Base-by-base conservation (phyloP, 2,888 invertebrate genomes). In the Lepidocyrtinus sp. region DNA sequence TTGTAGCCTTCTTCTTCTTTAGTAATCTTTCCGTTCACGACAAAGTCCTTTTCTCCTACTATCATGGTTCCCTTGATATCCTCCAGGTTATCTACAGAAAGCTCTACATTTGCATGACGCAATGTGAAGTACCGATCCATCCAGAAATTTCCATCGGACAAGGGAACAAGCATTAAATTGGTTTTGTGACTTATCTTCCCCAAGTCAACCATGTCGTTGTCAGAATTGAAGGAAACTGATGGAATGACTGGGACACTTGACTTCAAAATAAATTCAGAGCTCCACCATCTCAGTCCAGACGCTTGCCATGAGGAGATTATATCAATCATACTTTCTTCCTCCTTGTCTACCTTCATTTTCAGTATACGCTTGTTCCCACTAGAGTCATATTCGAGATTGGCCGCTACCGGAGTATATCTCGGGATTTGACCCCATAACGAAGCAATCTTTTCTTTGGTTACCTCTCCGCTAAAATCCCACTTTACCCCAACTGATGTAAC, bases 401-500 rank as follows among this genome's bases (percentile, higher is more conserved):
- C 74, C 0, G 64, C 26, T 0, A 64, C 17, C 1, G 70, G 74
- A 9, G 70, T 2, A 46, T 22, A 45, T 2, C 46, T 74, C 9
- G 79, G 79, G n/a, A 63, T 21, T 64, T 80, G 69, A n/a, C 64
- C 70, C 79, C 74, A 80, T 2, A 75, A n/a, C 1, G 70, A 45
- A 25, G 65, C 74, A 3, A 59, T 15, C 25, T 59, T 74, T 15
- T 64, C 55, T 12, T 67, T 24, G 9, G 61, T 7, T 0, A 17
- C 46, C n/a, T 73, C 78, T 5, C 50, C 45, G 19, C 17, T 55
- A 21, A 74, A 74, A 50, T 74, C 74, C 79, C 79, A 80, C 22
- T 74, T 74, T 5, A 80, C 46, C 17, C 79, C 79, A 1, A 26
- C 79, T 2, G 74, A 21, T 0, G 79, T 80, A 9, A 74, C 25